These are phyloP conservation scores for Helarctos malayanus DNA, from an alignment of 2,797 vertebrate genomes.

Conservation along the genomic window DNA sequence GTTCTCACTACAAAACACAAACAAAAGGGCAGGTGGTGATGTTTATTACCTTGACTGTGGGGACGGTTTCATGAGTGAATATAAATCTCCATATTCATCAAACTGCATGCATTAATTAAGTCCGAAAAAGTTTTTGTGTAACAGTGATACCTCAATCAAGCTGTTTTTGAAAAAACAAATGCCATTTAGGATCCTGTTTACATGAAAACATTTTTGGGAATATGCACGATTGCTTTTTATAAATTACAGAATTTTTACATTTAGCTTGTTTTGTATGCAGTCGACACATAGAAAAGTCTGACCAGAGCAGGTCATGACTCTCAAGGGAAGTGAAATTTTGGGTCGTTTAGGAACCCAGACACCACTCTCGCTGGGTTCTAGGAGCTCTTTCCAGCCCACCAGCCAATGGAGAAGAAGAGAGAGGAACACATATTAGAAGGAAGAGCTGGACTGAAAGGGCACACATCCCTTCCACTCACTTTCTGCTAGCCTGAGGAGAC, in stretches of 20 bases:
- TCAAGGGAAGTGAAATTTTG: background rate
- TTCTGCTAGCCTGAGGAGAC: background rate
- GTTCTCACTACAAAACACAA: background rate
- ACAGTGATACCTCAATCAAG: background rate
- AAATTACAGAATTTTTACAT: background rate
- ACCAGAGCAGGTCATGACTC: background rate
- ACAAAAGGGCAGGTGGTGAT: background rate
- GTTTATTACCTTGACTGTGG: background rate
- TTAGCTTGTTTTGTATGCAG: background rate
- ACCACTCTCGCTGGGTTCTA: background rate
- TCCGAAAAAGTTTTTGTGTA: background rate
- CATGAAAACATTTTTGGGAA: background rate
- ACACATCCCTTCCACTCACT: background rate
- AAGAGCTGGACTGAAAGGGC: background rate
- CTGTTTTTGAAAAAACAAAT: background rate
- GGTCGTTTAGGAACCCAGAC: background rate
- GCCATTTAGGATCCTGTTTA: background rate
- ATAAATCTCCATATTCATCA: background rate
- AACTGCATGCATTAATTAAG: background rate
- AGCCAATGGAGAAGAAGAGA: background rate
- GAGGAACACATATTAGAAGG: background rate
- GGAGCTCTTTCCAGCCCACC: background rate
- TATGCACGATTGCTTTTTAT: background rate
- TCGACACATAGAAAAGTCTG: background rate
- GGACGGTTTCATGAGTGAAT: background rate